Evolutionary conservation across 2,113 vertebrate species (phyloP).

Genomic region (Plectropomus leopardus): DNA sequence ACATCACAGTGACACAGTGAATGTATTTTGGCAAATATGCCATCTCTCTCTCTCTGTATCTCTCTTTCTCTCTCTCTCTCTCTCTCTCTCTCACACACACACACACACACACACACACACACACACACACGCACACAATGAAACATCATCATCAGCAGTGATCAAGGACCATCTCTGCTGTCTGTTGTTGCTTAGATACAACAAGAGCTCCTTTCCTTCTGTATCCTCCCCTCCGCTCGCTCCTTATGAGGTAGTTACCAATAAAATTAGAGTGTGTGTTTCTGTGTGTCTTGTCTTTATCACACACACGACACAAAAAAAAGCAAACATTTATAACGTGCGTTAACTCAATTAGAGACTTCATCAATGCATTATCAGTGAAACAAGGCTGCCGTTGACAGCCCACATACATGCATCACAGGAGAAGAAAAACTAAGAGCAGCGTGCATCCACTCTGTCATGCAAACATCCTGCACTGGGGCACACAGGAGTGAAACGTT

Average conservation of each 20-base stretch:
- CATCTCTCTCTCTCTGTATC: neutral
- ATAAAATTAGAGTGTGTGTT: constrained; percentile 47
- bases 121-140: constrained; percentile 49
- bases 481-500: neutral
- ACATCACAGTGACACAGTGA: neutral
- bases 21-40: neutral
- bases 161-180: constrained; percentile 75
- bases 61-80: neutral
- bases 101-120: constrained; percentile 3
- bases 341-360: neutral
- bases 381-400: neutral
- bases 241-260: constrained; percentile 55
- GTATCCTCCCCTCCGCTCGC: constrained; percentile 56
- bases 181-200: constrained; percentile 85
- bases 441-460: neutral
- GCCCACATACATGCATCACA: neutral
- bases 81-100: constrained; percentile 4
- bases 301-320: neutral
- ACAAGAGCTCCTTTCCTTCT: constrained; percentile 68
- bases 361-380: neutral
- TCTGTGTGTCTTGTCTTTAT: constrained; percentile 15
- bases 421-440: neutral
- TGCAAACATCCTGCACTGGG: neutral
- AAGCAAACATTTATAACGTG: neutral
- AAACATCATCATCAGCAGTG: constrained; percentile 63